Conservation (phyloP, 1,140 invertebrate species). For the Anadara kagoshimensis region DNA sequence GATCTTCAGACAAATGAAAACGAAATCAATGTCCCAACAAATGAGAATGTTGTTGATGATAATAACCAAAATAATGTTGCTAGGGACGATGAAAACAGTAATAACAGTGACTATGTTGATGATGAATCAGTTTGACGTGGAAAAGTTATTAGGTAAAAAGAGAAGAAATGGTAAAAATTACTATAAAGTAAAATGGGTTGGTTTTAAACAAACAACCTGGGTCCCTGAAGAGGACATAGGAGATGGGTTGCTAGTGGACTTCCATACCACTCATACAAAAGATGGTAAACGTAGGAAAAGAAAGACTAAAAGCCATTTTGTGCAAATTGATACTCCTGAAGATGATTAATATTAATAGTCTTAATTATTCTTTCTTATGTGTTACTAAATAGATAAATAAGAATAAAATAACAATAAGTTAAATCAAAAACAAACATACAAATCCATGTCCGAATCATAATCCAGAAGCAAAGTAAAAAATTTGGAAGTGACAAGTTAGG, state of each 20-base stretch:
- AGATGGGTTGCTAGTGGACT: slow-evolving; percentile 13
- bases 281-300: slow-evolving; percentile 13
- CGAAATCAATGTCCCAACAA: no score
- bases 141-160: slow-evolving; percentile 18
- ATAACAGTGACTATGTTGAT: neutral
- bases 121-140: slow-evolving; percentile 7
- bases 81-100: neutral
- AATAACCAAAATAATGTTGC: neutral
- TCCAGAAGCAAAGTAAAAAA: no score
- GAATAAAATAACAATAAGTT: no score
- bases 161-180: slow-evolving; percentile 20
- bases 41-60: slow-evolving; percentile 2
- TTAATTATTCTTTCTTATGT: no score
- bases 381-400: no score
- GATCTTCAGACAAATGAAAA: no score
- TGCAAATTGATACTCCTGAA: no score
- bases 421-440: no score
- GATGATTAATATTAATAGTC: no score
- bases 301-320: no score
- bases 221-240: slow-evolving; percentile 22
- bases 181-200: slow-evolving; percentile 26
- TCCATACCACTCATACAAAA: slow-evolving; percentile 20
- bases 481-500: no score
- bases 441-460: no score
- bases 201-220: slow-evolving; percentile 17